Conservation (phyloP, 2,797 vertebrate genomes). For the Lepilemur septentrionalis region DNA sequence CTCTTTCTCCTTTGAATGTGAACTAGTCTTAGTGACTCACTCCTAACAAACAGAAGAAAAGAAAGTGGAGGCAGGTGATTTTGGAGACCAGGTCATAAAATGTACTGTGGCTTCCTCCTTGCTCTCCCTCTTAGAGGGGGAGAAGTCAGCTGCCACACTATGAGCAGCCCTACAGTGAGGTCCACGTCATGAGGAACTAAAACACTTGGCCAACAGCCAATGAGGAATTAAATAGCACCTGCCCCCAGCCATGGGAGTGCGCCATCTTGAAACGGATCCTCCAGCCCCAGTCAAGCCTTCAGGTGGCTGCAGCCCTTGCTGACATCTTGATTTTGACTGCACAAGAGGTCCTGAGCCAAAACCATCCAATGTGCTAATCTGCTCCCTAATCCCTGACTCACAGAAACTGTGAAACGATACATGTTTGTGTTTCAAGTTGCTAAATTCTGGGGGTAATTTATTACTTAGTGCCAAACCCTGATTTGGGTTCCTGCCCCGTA, state of each 20-base stretch:
- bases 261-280: background rate
- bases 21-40: background rate
- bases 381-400: background rate
- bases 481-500: background rate
- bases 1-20: background rate
- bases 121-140: background rate
- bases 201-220: background rate
- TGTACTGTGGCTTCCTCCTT: background rate
- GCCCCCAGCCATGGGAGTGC: accelerated
- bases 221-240: background rate
- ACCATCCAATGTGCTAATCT: background rate
- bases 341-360: background rate
- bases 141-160: background rate
- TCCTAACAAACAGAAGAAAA: background rate
- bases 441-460: background rate
- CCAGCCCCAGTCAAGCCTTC: background rate
- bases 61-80: background rate
- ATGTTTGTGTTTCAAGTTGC: background rate
- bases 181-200: background rate
- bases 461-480: background rate
- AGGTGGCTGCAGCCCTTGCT: accelerated
- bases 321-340: background rate
- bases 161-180: background rate
- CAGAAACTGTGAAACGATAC: background rate
- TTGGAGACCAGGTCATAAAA: background rate